A percentile compares a stretch with the other conserved stretches of the same genome.
phyloP scores from a whole-genome alignment of 2,113 vertebrate species.

The Rattus norvegicus region GRCr8 NC_086021.1:39920001-39920500 shows the following conservation, averaged over 20 bases:
- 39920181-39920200: background rate
- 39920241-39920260: background rate
- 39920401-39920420: background rate
- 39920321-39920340: conserved; percentile 8
- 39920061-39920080: background rate
- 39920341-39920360: background rate
- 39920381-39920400: background rate
- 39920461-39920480: background rate
- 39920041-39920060: background rate
- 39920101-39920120: background rate
- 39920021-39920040: background rate
- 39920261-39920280: background rate
- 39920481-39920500: background rate
- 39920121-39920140: background rate
- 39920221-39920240: background rate
- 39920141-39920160: background rate
- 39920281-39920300: background rate
- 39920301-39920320: background rate
- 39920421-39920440: background rate
- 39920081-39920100: background rate
- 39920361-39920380: background rate
- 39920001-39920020: background rate
- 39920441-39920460: background rate
- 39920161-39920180: background rate
- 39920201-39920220: background rate